Base-by-base conservation (phyloP, 2,797 vertebrate species). In the Aselliscus stoliczkanus region DNA sequence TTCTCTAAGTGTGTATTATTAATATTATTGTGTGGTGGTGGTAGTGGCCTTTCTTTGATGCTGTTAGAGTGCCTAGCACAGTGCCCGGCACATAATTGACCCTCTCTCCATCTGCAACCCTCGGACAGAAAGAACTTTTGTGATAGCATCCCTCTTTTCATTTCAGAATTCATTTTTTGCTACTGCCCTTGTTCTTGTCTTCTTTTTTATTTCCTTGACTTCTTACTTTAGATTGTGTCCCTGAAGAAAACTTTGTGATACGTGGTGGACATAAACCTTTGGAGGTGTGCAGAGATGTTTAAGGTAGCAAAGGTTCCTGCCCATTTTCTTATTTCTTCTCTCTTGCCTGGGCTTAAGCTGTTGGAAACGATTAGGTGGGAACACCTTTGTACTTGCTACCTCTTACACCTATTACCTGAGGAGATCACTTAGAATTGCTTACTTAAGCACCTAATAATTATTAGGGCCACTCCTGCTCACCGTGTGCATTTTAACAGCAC, bases 61-160 rank as follows among this genome's bases (percentile, higher is more conserved):
- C 21, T 39, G 58, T 34, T 37, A 12, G 56, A 50, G 27, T 1
- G 44, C 52, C 54, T 52, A 23, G 20, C 14, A 0, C n/a, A 7
- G 58, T 11, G 0, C 3, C 21, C 1, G 2, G 50, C 25, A 25
- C 11, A 1, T 10, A 34, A 13, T 1, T 6, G 14, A 17, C 7
- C 72, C 62, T 77, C 29, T 37, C 64, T 17, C 64, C n/a, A 7
- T 44, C 44, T 44, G 56, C 60, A 54, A 76, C 65, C 34, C n/a
- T 62, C 2, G 5, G 3, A 29, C 0, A 1, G 52, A 23, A 91
- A 47, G 64, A 37, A 12, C 11, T 5, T 5, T 34, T 8, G 5
- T 20, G 67, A 77, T 1, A 13, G 25, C 62, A 47, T 56, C 37
- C 9, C n/a, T 47, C 5, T 72, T 23, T 70, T 52, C 56, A 39